Evolutionary conservation across 2,797 vertebrate genomes (phyloP), one percentile per base, ranked within the genome.

Genomic region (Schizothorax lantsangensis): DNA sequence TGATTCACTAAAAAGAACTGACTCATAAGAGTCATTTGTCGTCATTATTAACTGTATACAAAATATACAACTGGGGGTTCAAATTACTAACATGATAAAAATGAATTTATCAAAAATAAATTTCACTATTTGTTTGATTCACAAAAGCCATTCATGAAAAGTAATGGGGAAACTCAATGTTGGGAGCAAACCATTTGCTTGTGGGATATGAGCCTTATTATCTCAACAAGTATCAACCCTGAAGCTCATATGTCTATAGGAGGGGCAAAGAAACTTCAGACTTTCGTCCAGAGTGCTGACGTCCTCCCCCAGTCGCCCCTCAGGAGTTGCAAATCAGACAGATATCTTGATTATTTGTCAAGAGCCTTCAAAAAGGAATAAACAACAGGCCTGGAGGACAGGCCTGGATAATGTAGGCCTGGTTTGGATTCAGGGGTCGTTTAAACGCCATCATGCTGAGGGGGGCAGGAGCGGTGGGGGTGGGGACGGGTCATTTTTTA

Each of bases 281-380:
- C 26, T 66, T 86, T 33, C 38, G 14, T 54, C 68, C 47, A 64
- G 72, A 36, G 78, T 86, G 84, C 80, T 80, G 75, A 80, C 15
- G 6, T 84, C 30, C 59, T 75, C 82, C 64, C 75, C 62, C 38
- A 17, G 75, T 40, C 11, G 21, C 30, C 83, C 88, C 84, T 80
- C 69, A 86, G 89, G 91, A 89, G 74, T 79, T 83, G 84, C 87
- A 90, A 91, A 90, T 90, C 89, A 90, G 85, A 86, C 82, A 83
- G 84, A 86, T 86, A 91, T 89, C 87, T 88, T 90, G 84, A 89
- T 91, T 90, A 90, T 91, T 86, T 87, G 84, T 88, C 81, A 88
- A 89, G 89, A 82, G 87, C 79, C 85, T 85, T 89, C 85, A 87
- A 89, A 84, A 83, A 80, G 86, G 85, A 89, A 89, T 91, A 90